A percentile compares a stretch with the other conserved stretches of the same genome.
phyloP scores from a whole-genome alignment of 2,888 invertebrate species.

The Augochlorella aurata region DNA sequence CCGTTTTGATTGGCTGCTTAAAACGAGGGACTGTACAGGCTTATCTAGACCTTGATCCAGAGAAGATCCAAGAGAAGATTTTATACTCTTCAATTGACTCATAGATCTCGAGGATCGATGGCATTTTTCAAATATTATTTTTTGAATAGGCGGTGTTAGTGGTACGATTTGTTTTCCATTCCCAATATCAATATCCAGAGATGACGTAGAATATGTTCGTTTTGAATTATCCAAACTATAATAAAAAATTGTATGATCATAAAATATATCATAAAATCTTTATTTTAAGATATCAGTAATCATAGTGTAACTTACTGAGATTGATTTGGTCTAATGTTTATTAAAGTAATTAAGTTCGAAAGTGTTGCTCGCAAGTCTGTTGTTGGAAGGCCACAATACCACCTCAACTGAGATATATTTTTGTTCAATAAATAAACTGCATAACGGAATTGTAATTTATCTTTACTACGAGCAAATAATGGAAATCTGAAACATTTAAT shows the following conservation, averaged over 20 bases:
- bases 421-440: conserved; percentile 96
- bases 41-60: conserved; percentile 79
- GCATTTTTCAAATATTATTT: conserved; percentile 76
- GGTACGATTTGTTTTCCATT: conserved; percentile 72
- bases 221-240: conserved; percentile 78
- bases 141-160: conserved; percentile 76
- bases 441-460: conserved; percentile 91
- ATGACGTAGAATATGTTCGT: conserved; percentile 80
- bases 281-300: background rate
- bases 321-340: conserved; percentile 81
- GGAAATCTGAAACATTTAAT: conserved; percentile 87
- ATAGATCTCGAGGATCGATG: conserved; percentile 75
- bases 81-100: conserved; percentile 75
- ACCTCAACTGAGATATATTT: conserved; percentile 95
- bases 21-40: conserved; percentile 69
- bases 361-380: conserved; percentile 90
- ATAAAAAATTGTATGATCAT: conserved; percentile 21
- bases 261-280: conserved; percentile 1
- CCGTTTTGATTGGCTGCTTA: conserved; percentile 75
- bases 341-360: conserved; percentile 87
- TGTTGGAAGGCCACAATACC: conserved; percentile 89
- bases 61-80: conserved; percentile 77
- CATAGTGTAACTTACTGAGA: conserved; percentile 64
- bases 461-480: conserved; percentile 90
- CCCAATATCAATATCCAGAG: conserved; percentile 77